Evolutionary conservation across 2,888 invertebrate species (phyloP), one percentile per base, ranked within the genome.

Genomic region (Pseudoips prasinana): DNA sequence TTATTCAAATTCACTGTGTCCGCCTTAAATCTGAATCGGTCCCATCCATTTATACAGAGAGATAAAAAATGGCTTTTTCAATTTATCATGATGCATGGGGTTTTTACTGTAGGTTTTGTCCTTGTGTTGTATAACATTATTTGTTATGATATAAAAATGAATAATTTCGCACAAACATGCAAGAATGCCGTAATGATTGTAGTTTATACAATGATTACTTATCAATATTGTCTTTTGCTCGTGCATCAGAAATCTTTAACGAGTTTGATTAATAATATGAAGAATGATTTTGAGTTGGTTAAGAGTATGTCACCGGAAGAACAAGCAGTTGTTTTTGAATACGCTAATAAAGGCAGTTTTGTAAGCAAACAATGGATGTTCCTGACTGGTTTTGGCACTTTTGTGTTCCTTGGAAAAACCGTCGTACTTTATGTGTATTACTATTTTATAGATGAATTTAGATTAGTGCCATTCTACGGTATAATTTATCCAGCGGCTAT

Each of bases 291-390:
- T 26, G 33, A 39, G 6, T 19, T 11, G 0, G 46, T 56, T 0
- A 33, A 44, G 10, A 8, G 33, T 1, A 38, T 64, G 3, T 8
- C 53, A 0, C 2, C 20, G 1, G 29, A 52, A 0, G 73, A 75
- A 25, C 50, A 50, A 25, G 19, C 42, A 0, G 31, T 73, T 0
- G 33, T 75, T 0, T 8, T 36, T 2, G 28, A 57, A 7, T 71
- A 61, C 27, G 56, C 58, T 0, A 38, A 45, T 2, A 49, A 51
- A 26, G 68, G 68, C 0, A 11, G 30, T 1, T 37, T 32, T 23
- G 50, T 77, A 1, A 46, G 55, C 9, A 63, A 57, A 20, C 39
- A 66, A 7, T 79, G 75, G 76, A 3, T 64, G 0, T 1, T 36
- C 0, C 11, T 66, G 0, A 1, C 33, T 0, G 0, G 17, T 0